phyloP scores from a whole-genome alignment of 1,140 invertebrate genomes.

The Zaprionus lachaisei region DNA sequence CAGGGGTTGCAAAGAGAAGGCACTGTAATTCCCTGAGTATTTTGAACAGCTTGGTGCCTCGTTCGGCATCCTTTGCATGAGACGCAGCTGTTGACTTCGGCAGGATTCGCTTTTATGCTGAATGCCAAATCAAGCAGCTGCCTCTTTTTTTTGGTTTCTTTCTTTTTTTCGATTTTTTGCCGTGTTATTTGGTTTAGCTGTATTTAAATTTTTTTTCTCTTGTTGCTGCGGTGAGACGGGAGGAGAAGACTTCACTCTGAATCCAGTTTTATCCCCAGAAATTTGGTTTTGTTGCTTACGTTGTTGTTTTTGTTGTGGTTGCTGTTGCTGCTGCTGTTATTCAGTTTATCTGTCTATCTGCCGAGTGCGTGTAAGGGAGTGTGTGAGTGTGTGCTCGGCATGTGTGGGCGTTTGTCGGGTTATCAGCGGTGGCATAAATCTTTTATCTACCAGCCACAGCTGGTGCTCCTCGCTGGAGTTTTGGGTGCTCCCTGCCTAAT shows the following conservation, averaged over 20 bases:
- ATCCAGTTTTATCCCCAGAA: conserved; percentile 17
- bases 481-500: conserved; percentile 58
- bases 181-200: conserved; percentile 30
- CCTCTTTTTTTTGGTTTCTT: conserved; percentile 47
- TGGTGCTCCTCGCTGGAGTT: conserved; percentile 41
- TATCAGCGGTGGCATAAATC: conserved; percentile 80
- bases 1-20: background rate
- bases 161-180: conserved; percentile 18
- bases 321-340: conserved; percentile 36
- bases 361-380: conserved; percentile 18
- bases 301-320: conserved; percentile 45
- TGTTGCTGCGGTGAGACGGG: conserved; percentile 25
- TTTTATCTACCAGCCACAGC: conserved; percentile 78
- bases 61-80: conserved; percentile 37
- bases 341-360: conserved; percentile 60
- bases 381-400: conserved; percentile 10
- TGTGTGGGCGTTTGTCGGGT: conserved; percentile 71
- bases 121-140: conserved; percentile 81
- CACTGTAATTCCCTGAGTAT: background rate
- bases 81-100: conserved; percentile 59
- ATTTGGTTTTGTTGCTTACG: conserved; percentile 50
- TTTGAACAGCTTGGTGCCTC: conserved; percentile 23
- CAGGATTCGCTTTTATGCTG: conserved; percentile 57
- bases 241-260: conserved; percentile 41
- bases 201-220: conserved; percentile 41